Conservation (phyloP, 2,888 invertebrate species). For the Cryptops parisi region DNA sequence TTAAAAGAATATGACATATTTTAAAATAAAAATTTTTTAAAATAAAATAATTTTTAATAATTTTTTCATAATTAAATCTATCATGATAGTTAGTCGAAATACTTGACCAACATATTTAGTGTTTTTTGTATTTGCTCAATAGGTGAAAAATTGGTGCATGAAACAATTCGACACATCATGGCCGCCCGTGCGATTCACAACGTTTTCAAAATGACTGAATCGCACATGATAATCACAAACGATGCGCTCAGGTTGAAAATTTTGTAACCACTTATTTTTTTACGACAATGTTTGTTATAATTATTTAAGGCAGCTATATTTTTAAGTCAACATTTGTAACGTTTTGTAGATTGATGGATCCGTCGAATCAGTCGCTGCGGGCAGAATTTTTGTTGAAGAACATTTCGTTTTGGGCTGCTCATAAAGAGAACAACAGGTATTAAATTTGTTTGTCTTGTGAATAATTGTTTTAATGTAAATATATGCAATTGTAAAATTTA, state of each 20-base stretch:
- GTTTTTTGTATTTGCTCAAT: background rate
- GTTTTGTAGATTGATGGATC: conserved; percentile 29
- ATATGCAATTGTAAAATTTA: conserved; percentile 2
- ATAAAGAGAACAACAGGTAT: conserved; percentile 32
- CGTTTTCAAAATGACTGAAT: conserved; percentile 33
- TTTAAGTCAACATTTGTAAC: too few relatives aligned
- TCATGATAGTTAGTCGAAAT: background rate
- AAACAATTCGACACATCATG: conserved; percentile 33
- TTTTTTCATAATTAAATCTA: background rate
- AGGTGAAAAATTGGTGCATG: conserved; percentile 30
- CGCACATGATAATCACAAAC: conserved; percentile 28
- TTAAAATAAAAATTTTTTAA: background rate
- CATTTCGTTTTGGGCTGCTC: conserved; percentile 32
- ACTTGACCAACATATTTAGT: too few relatives aligned
- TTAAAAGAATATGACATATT: background rate
- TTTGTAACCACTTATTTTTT: too few relatives aligned
- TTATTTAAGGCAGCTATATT: too few relatives aligned
- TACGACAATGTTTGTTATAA: too few relatives aligned
- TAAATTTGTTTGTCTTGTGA: conserved; percentile 31
- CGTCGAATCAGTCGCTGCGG: conserved; percentile 26
- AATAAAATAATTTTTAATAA: background rate
- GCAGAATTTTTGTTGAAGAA: conserved; percentile 30
- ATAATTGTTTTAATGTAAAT: background rate
- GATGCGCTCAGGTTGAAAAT: conserved; percentile 28
- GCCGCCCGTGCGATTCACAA: conserved; percentile 33